These are phyloP conservation scores for Synanthedon vespiformis DNA, from an alignment of 2,888 invertebrate genomes.

Conservation along the genomic window DNA sequence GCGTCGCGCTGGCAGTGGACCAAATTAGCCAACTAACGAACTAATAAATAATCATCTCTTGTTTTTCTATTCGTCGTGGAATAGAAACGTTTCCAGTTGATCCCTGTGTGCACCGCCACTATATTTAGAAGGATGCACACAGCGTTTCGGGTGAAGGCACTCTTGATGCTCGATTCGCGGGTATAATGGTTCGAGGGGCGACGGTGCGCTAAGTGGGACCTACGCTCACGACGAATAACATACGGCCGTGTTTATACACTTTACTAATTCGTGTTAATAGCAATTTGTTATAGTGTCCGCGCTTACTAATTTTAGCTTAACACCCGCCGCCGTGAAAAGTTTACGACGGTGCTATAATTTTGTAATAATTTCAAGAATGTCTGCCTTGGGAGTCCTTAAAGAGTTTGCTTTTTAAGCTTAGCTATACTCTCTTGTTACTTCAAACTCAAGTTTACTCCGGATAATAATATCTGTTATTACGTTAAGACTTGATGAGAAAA, in stretches of 20 bases:
- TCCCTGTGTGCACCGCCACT: constrained; percentile 42
- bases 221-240: constrained; percentile 29
- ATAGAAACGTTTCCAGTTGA: constrained; percentile 62
- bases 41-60: constrained; percentile 71
- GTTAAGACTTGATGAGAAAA: too few relatives aligned
- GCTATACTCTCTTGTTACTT: constrained; percentile 7
- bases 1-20: constrained; percentile 57
- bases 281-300: constrained; percentile 56
- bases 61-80: constrained; percentile 65
- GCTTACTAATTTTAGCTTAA: constrained; percentile 62
- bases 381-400: constrained; percentile 44
- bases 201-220: constrained; percentile 35
- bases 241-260: constrained; percentile 45
- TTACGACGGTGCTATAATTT: constrained; percentile 63
- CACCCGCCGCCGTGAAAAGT: constrained; percentile 56
- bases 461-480: too few relatives aligned
- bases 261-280: constrained; percentile 56
- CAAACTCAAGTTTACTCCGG: not conserved
- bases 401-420: constrained; percentile 42
- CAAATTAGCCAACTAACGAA: constrained; percentile 69
- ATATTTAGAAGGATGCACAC: constrained; percentile 62
- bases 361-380: constrained; percentile 60
- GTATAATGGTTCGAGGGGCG: constrained; percentile 8
- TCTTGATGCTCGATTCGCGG: constrained; percentile 59
- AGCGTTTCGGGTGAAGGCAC: constrained; percentile 67